Evolutionary conservation across 2,888 invertebrate genomes (phyloP).

Genomic region (Panorpa germanica): DNA sequence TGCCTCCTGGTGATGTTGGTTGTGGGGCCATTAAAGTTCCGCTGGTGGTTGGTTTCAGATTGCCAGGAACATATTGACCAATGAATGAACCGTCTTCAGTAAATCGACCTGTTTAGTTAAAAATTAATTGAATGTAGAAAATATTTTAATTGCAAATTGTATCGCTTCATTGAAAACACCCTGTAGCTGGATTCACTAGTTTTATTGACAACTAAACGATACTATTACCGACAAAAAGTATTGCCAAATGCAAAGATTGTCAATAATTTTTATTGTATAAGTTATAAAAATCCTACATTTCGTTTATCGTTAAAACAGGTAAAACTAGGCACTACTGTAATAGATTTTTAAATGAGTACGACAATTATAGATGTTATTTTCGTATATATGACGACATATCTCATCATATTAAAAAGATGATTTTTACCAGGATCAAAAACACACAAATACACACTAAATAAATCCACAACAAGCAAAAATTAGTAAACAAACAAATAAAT

Average conservation of each 20-base stretch:
- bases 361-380: too few relatives aligned
- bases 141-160: conserved; percentile 10
- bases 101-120: conserved; percentile 85
- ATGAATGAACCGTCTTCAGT: conserved; percentile 97
- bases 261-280: too few relatives aligned
- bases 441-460: conserved; percentile 1
- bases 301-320: too few relatives aligned
- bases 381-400: background rate
- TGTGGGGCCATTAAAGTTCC: too few relatives aligned
- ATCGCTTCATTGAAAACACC: background rate
- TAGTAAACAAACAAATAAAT: conserved; percentile 1
- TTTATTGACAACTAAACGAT: too few relatives aligned
- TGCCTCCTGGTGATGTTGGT: conserved; percentile 23
- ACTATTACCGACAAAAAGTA: too few relatives aligned
- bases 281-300: too few relatives aligned
- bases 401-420: background rate
- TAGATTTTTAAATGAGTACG: too few relatives aligned
- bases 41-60: conserved; percentile 39
- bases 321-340: too few relatives aligned
- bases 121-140: too few relatives aligned
- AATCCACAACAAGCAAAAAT: conserved; percentile 1
- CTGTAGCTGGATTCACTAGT: too few relatives aligned
- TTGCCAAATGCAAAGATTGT: too few relatives aligned
- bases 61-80: conserved; percentile 85
- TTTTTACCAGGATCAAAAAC: conserved; percentile 4